phyloP scores from a whole-genome alignment of 2,797 vertebrate genomes.

The Aldrovandia affinis region DNA sequence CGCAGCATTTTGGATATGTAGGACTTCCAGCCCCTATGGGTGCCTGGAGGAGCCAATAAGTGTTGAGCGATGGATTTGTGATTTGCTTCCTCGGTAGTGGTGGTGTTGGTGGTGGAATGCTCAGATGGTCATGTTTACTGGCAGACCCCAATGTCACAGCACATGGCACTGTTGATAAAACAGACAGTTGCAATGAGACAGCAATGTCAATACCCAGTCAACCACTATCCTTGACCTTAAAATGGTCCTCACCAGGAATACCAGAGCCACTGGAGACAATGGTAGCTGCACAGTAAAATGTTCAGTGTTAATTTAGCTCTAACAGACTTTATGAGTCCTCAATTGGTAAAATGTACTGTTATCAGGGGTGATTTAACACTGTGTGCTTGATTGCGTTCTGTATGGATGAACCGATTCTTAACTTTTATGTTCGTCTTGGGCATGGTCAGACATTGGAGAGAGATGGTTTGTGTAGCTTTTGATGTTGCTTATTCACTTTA shows the following conservation, averaged over 20 bases:
- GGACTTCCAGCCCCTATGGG: not conserved
- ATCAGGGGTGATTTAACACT: not conserved
- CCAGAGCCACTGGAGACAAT: not conserved
- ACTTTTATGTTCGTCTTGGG: not conserved
- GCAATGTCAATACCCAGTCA: constrained; percentile 50
- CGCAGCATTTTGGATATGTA: too few species aligned
- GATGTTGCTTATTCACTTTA: not conserved
- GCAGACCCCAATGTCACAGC: constrained; percentile 71
- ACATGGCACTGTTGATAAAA: constrained; percentile 77
- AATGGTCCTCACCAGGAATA: not conserved
- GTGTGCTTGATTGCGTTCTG: not conserved
- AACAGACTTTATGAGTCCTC: not conserved
- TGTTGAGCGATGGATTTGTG: not conserved
- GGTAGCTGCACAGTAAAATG: not conserved
- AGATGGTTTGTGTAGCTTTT: not conserved
- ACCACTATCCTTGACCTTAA: not conserved
- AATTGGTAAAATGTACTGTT: not conserved
- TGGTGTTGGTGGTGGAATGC: constrained; percentile 21
- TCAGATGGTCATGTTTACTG: constrained; percentile 74
- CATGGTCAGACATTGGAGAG: too few species aligned
- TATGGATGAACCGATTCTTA: not conserved
- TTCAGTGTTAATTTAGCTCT: not conserved
- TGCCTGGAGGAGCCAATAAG: constrained; percentile 8
- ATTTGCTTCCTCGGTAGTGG: not conserved
- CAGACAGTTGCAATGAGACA: constrained; percentile 67